Evolutionary conservation across 2,113 vertebrate genomes (phyloP), one percentile per base, ranked within the genome.

Genomic region (Amazona guildingii): DNA sequence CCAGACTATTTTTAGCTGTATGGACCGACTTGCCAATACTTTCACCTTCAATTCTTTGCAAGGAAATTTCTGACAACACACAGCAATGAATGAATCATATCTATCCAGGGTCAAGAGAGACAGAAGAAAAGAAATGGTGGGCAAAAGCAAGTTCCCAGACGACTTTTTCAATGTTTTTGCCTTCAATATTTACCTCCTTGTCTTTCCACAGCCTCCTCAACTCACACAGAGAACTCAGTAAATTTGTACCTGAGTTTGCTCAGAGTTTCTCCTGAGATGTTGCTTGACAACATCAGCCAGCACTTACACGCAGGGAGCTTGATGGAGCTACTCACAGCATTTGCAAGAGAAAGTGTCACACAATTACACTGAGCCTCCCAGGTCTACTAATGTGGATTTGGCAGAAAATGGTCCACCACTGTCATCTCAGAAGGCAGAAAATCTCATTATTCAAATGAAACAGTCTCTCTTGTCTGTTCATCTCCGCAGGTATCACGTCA

Each of bases 1-100:
- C 78, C 87, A 96, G 93, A 25, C 81, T 95, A 92, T 96, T 97
- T 96, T 97, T 92, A 95, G 94, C 93, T 37, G 29, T 70, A 91
- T 33, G 94, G 95, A 94, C 93, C 94, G 63, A 96, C 81, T 81
- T 94, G 88, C 94, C 95, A 97, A 95, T 66, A 92, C 54, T 94
- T 94, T 95, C 96, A 94, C 86, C 90, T 93, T 96, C 92, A 70
- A 51, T 73, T 92, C 86, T 94, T 88, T 35, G 54, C 94, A 95
- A 92, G 86, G 84, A 83, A 95, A 49, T 49, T 67, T 94, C 62
- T 96, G 90, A 92, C 90, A 86, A 86, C 55, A 24, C 51, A 39
- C 66, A 43, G 68, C 91, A 92, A 54, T 11, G 31, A 93, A 94
- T 23, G 55, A 72, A 86, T 35, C 17, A 3, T 20, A 66, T 51